phyloP scores from a whole-genome alignment of 2,113 vertebrate species.

The Larimichthys crocea region DNA sequence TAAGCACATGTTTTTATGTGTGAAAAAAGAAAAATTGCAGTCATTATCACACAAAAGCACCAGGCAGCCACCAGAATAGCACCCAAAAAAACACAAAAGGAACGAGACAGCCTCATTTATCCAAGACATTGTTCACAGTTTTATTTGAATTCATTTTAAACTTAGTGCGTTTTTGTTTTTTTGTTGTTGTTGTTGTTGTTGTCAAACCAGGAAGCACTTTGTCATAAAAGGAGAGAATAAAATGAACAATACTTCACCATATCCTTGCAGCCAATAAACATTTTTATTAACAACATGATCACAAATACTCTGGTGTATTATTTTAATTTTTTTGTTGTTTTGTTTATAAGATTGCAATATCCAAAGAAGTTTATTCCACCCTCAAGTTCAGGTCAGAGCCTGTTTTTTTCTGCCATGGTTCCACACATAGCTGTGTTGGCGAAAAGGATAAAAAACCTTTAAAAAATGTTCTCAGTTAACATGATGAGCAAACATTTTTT shows the following conservation, averaged over 20 bases:
- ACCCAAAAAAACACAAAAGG: constrained; percentile 35
- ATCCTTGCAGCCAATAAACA: constrained; percentile 91
- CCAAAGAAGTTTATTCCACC: constrained; percentile 81
- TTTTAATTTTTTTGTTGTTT: constrained; percentile 67
- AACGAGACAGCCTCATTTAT: constrained; percentile 63
- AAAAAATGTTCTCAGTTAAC: constrained; percentile 81
- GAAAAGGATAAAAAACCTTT: constrained; percentile 78
- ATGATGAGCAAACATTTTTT: constrained; percentile 83
- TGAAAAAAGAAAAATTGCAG: neutral
- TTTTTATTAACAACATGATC: constrained; percentile 97
- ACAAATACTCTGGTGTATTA: constrained; percentile 89
- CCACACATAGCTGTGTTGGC: constrained; percentile 83
- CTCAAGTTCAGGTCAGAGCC: constrained; percentile 80
- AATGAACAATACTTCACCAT: constrained; percentile 81
- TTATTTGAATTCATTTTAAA: constrained; percentile 84
- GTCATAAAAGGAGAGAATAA: constrained; percentile 80
- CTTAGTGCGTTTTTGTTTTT: constrained; percentile 51
- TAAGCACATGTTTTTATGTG: constrained; percentile 6
- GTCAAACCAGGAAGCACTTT: constrained; percentile 84
- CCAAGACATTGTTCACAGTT: constrained; percentile 84
- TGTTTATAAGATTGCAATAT: constrained; percentile 82
- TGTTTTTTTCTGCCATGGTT: constrained; percentile 77
- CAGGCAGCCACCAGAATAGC: constrained; percentile 8
- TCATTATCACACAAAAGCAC: neutral
- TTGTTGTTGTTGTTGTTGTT: constrained; percentile 43